These are phyloP conservation scores for Campopleginae sp. DNA, from an alignment of 2,888 invertebrate genomes.

Conservation along the genomic window DNA sequence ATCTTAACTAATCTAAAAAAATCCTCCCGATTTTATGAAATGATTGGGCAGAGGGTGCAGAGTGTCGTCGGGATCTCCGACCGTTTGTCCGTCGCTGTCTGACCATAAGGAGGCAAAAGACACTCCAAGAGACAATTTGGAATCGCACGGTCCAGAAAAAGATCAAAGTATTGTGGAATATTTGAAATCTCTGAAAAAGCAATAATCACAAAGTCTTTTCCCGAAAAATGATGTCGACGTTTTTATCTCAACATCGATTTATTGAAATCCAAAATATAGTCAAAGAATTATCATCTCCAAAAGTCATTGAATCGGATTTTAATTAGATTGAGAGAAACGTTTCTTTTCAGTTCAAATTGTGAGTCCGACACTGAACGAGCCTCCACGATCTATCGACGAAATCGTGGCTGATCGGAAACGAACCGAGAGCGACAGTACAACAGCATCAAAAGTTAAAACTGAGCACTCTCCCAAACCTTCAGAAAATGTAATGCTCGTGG, in stretches of 20 bases:
- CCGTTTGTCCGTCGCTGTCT: background rate
- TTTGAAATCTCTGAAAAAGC: slow-evolving; percentile 37
- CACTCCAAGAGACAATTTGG: background rate
- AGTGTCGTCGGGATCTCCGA: background rate
- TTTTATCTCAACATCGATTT: background rate
- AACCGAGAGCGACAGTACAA: background rate
- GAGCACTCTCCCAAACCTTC: background rate
- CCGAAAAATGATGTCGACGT: background rate
- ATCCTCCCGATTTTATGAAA: background rate
- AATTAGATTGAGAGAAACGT: background rate
- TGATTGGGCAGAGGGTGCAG: background rate
- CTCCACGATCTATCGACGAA: slow-evolving; percentile 22
- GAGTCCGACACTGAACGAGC: background rate
- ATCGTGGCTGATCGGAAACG: slow-evolving; percentile 1
- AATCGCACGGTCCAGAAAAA: background rate
- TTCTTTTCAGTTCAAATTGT: slow-evolving; percentile 26
- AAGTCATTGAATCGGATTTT: background rate
- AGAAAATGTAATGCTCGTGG: background rate
- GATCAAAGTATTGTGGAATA: slow-evolving; percentile 19
- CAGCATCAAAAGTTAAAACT: background rate
- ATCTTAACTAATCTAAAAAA: background rate
- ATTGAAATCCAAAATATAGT: background rate
- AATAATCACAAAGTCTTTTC: slow-evolving; percentile 18
- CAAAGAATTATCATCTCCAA: background rate
- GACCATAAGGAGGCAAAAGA: background rate